Percentiles rank a stretch among this genome's conserved stretches.
Evolutionary conservation across 2,797 vertebrate genomes (phyloP).

Genomic region (Fringilla coelebs): DNA sequence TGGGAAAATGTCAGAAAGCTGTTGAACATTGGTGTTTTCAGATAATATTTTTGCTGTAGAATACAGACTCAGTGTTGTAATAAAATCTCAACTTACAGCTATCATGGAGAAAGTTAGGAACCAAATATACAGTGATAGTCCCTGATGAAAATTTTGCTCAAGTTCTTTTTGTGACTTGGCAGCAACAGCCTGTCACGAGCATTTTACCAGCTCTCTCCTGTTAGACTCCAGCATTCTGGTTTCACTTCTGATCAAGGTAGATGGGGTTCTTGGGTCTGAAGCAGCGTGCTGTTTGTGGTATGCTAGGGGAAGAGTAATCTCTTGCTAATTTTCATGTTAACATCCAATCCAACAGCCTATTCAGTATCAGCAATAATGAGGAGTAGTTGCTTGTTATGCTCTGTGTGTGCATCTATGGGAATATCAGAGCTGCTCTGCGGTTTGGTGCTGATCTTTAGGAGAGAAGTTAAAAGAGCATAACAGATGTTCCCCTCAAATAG

Average conservation of each 20-base stretch:
- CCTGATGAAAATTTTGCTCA: neutral
- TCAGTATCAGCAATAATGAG: neutral
- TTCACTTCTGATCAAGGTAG: neutral
- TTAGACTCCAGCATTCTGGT: neutral
- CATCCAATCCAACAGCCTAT: neutral
- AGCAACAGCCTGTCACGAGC: neutral
- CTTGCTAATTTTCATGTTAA: neutral
- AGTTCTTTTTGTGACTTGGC: neutral
- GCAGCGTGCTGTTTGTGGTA: accelerated
- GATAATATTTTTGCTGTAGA: neutral
- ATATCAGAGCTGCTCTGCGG: neutral
- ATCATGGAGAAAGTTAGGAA: neutral
- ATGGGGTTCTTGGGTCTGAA: neutral
- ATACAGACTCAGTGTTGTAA: neutral
- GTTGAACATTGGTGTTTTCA: neutral
- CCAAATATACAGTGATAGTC: neutral
- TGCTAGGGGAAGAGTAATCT: no score
- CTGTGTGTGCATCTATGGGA: accelerated
- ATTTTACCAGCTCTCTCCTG: neutral
- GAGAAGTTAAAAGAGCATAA: neutral
- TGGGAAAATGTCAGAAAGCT: neutral
- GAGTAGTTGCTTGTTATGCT: neutral
- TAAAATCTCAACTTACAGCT: neutral
- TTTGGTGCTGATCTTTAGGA: neutral
- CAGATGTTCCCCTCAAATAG: neutral